Evolutionary conservation across 2,797 vertebrate genomes (phyloP), one percentile per base, ranked within the genome.

Genomic region (Enteromius paludinosus): DNA sequence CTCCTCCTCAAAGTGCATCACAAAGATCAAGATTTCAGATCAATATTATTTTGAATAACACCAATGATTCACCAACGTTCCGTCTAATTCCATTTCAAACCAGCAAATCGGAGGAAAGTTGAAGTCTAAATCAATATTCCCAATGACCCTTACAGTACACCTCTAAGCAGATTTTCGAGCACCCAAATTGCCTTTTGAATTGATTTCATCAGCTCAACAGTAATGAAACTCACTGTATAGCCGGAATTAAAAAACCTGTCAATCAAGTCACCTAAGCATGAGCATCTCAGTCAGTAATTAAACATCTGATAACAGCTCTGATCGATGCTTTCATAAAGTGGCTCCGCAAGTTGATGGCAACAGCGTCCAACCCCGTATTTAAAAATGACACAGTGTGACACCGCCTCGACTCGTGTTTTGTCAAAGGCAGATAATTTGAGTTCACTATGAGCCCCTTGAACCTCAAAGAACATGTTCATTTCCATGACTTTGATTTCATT

Each of bases 401-500:
- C 66, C 35, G 43, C 23, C 54, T 41, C 61, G 9, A 69, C 64
- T 80, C 18, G 54, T 90, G 89, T 93, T 84, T 93, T 91, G 92
- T 91, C 75, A 89, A 88, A 88, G 85, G 89, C 87, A 91, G 93
- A 93, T 93, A 90, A 93, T 93, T 90, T 92, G 92, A 91, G 92
- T 92, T 89, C 88, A 89, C 87, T 90, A 89, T 91, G 92, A 92
- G 92, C 91, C 90, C 90, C 90, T 91, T 90, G 92, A 93, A 94
- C 92, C 92, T 94, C 92, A 93, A 93, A 94, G 90, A 93, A 92
- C 91, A 92, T 91, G 92, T 93, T 94, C 93, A 92, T 94, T 93
- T 94, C 90, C 92, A 93, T 92, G 93, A 94, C 93, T 94, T 92
- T 93, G 93, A 94, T 93, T 93, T 93, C 90, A 93, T 94, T 95